Percentiles rank a stretch among this genome's conserved stretches.
phyloP scores from a whole-genome alignment of 2,888 invertebrate species.

The Ditula angustiorana region DNA sequence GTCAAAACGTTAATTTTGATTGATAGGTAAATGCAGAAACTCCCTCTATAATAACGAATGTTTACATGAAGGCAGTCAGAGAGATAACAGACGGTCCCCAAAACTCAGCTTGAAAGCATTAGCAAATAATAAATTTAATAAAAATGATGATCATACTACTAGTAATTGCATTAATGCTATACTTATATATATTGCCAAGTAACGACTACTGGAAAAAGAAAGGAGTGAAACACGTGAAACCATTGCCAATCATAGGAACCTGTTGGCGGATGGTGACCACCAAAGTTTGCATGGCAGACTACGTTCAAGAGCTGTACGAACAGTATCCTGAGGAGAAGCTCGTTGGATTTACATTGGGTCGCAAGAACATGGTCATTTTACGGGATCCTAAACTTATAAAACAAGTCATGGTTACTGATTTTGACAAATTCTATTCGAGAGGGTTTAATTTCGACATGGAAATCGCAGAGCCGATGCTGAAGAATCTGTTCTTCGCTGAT shows the following conservation, averaged over 20 bases:
- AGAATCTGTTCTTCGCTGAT: constrained; percentile 63
- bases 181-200: background rate
- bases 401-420: constrained; percentile 20
- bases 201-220: constrained; percentile 21
- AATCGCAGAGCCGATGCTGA: constrained; percentile 55
- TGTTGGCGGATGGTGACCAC: background rate
- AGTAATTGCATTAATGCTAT: too few species aligned
- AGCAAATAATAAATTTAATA: too few species aligned
- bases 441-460: constrained; percentile 7
- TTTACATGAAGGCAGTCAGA: too few species aligned
- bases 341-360: too few species aligned
- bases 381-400: constrained; percentile 28
- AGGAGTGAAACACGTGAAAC: constrained; percentile 19
- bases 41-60: too few species aligned
- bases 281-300: constrained; percentile 15
- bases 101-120: too few species aligned
- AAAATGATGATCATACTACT: too few species aligned
- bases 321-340: constrained; percentile 17
- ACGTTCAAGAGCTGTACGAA: constrained; percentile 12
- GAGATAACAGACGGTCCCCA: too few species aligned
- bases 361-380: too few species aligned
- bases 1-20: too few species aligned
- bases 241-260: constrained; percentile 21
- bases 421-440: constrained; percentile 13
- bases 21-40: too few species aligned